These are phyloP conservation scores for Geranospiza caerulescens DNA, from an alignment of 2,797 vertebrate species.

Conservation along the genomic window DNA sequence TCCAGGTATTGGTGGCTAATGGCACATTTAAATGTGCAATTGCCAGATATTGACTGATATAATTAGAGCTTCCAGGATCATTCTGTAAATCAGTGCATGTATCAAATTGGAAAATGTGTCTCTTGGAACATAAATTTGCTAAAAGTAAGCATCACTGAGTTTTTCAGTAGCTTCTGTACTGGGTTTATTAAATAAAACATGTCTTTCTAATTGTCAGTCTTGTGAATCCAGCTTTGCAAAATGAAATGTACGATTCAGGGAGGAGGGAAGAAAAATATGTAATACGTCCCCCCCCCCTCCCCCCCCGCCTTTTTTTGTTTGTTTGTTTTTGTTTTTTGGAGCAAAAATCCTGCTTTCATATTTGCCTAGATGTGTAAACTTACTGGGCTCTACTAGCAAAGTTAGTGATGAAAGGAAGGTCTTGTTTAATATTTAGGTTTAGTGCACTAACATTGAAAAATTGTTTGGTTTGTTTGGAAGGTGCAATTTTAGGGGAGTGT, in stretches of 20 bases:
- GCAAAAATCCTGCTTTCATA: neutral
- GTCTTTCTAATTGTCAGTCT: neutral
- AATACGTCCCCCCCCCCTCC: accelerated
- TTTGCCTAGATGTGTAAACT: neutral
- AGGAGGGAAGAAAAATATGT: neutral
- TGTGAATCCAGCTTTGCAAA: neutral
- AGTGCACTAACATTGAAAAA: neutral
- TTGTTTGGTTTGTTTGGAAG: neutral
- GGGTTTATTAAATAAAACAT: neutral
- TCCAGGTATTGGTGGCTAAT: neutral
- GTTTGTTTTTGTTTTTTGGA: neutral
- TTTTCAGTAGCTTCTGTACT: neutral
- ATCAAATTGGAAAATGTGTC: neutral
- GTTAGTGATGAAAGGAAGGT: neutral
- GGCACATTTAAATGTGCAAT: neutral
- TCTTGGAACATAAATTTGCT: neutral
- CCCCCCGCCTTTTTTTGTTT: no score
- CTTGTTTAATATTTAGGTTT: neutral
- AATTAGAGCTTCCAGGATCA: neutral
- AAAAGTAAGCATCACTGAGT: neutral
- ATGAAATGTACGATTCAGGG: neutral
- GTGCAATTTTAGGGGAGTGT: neutral
- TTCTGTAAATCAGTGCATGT: neutral
- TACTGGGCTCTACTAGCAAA: neutral
- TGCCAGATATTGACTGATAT: neutral